Percentiles rank a stretch among this genome's conserved stretches.
These are phyloP conservation scores for Temnothorax ravouxi DNA, from an alignment of 2,888 invertebrate species.

Conservation along the genomic window DNA sequence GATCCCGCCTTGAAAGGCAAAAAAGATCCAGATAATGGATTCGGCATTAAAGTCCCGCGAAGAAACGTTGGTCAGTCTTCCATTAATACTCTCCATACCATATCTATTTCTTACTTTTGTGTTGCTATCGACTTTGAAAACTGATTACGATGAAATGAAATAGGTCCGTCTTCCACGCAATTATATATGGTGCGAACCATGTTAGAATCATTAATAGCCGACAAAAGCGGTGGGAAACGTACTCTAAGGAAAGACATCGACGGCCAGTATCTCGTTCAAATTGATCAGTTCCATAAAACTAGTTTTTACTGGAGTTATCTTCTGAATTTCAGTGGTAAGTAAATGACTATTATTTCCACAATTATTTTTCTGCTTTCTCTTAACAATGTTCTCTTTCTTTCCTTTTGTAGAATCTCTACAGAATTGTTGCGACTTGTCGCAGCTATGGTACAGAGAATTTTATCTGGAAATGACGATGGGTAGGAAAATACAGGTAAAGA, in stretches of 20 bases:
- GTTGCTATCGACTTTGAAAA: slow-evolving; percentile 13
- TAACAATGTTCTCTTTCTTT: neutral
- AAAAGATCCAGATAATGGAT: slow-evolving; percentile 97
- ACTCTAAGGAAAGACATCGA: slow-evolving; percentile 99
- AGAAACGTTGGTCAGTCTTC: slow-evolving; percentile 93
- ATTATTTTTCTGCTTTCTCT: slow-evolving; percentile 31
- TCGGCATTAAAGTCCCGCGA: slow-evolving; percentile 96
- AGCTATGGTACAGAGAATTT: slow-evolving; percentile 99
- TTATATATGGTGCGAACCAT: slow-evolving; percentile 99
- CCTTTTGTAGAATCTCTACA: slow-evolving; percentile 92
- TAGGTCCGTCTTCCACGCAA: slow-evolving; percentile 96
- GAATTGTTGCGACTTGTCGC: slow-evolving; percentile 98
- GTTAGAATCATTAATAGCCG: slow-evolving; percentile 98
- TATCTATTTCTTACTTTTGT: neutral
- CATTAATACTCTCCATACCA: neutral
- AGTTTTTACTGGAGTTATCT: slow-evolving; percentile 99
- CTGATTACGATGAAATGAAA: slow-evolving; percentile 29
- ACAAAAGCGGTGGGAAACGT: slow-evolving; percentile 98
- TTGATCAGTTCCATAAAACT: slow-evolving; percentile 98
- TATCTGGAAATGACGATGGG: slow-evolving; percentile 99
- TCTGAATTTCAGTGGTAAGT: slow-evolving; percentile 94
- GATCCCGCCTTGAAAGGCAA: slow-evolving; percentile 97
- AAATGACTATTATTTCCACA: slow-evolving; percentile 44
- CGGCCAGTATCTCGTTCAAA: slow-evolving; percentile 95
- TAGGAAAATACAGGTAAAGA: slow-evolving; percentile 95